phyloP scores from a whole-genome alignment of 2,797 vertebrate species.

The Acipenser ruthenus region DNA sequence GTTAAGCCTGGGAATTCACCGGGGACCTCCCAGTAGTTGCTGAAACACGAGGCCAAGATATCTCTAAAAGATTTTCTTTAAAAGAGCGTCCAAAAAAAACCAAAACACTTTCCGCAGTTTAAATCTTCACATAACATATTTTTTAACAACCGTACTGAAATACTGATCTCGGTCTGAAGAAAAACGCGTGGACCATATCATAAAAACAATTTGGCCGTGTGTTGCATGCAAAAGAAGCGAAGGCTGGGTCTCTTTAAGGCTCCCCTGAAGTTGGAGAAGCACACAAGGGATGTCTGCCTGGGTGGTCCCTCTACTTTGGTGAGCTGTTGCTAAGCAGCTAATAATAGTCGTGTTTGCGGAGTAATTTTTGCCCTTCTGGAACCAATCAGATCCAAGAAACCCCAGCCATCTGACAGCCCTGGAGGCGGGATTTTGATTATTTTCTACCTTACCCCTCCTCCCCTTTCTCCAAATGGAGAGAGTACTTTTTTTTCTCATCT shows the following conservation, averaged over 20 bases:
- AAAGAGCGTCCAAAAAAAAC: constrained; percentile 32
- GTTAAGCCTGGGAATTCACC: constrained; percentile 57
- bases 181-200: constrained; percentile 15
- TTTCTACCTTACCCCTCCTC: constrained; percentile 69
- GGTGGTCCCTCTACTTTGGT: constrained; percentile 98
- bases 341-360: constrained; percentile 99
- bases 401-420: constrained; percentile 91
- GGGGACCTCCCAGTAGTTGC: constrained; percentile 71
- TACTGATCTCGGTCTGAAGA: constrained; percentile 28
- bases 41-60: constrained; percentile 69
- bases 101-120: constrained; percentile 14
- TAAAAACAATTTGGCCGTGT: constrained; percentile 27
- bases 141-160: constrained; percentile 19
- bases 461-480: constrained; percentile 89
- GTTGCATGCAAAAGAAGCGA: constrained; percentile 50
- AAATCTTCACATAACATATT: constrained; percentile 24
- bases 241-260: constrained; percentile 64
- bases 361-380: constrained; percentile 92
- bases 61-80: constrained; percentile 60
- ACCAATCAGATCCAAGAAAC: constrained; percentile 88
- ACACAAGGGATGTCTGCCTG: constrained; percentile 78
- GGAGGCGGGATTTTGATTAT: constrained; percentile 77
- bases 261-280: constrained; percentile 74
- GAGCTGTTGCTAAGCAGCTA: constrained; percentile 99
- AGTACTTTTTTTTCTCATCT: constrained; percentile 81